A percentile compares a stretch with the other conserved stretches of the same genome.
Evolutionary conservation across 2,113 vertebrate species (phyloP).

Genomic region (Hucho hucho): DNA sequence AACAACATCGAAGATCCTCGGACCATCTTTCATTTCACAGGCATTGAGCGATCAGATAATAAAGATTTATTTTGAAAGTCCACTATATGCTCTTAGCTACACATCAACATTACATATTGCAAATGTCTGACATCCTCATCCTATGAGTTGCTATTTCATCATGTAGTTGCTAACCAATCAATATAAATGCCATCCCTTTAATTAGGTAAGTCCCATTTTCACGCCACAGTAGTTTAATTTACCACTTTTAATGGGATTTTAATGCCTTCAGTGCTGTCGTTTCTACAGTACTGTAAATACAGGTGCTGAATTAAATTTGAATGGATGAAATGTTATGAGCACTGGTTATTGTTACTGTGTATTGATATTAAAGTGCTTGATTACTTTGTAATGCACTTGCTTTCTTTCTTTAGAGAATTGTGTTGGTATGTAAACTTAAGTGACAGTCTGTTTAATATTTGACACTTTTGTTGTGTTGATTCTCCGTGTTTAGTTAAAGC

Average conservation of each 20-base stretch:
- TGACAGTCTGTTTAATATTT: conserved; percentile 49
- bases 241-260: conserved; percentile 65
- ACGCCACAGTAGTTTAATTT: conserved; percentile 33
- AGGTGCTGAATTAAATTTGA: conserved; percentile 12
- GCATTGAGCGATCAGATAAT: not conserved
- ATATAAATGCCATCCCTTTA: not conserved
- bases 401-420: conserved; percentile 42
- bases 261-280: conserved; percentile 65
- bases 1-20: conserved; percentile 27
- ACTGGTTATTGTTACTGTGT: conserved; percentile 84
- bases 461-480: conserved; percentile 73
- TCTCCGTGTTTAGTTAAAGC: conserved; percentile 20
- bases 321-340: conserved; percentile 13
- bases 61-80: too few relatives aligned
- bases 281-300: conserved; percentile 50
- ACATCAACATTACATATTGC: not conserved
- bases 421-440: conserved; percentile 49
- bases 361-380: conserved; percentile 82
- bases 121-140: not conserved
- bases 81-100: too few relatives aligned
- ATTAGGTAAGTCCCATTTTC: not conserved
- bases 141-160: not conserved
- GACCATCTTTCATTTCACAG: conserved; percentile 4
- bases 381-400: conserved; percentile 83
- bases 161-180: not conserved